Evolutionary conservation across 2,888 invertebrate species (phyloP), one percentile per base, ranked within the genome.

Genomic region (Latheticus oryzae): DNA sequence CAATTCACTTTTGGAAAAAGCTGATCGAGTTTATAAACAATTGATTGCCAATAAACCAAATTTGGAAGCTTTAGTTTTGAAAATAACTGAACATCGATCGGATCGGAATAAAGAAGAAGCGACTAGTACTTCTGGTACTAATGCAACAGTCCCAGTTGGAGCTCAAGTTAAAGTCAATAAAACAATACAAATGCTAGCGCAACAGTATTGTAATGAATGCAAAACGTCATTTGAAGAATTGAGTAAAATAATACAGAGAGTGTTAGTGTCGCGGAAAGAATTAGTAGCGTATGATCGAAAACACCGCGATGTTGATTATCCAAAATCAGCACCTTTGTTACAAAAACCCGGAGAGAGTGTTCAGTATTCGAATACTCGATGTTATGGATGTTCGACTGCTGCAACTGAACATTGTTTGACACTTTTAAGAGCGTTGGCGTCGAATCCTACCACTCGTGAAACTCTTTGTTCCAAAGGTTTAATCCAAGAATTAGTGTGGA

Each of bases 371-470:
- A 78, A 82, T 0, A 88, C 87, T 62, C 85, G 88, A 2, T 94
- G 93, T 76, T 94, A 92, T 77, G 93, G 93, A 0, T 94, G 93
- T 73, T 91, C 95, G 1, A 86, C 93, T 50, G 89, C 97, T 1
- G 93, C 95, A 26, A 93, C 95, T 0, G 95, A 96, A 76, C 96
- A 96, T 76, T 97, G 97, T 76, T 83, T 97, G 17, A 95, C 95
- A 0, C 80, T 97, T 32, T 81, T 97, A 40, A 85, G 95, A 26
- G 96, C 96, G 19, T 83, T 97, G 66, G 95, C 95, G 2, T 91
- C 90, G 3, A 90, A 90, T 70, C 83, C 85, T 1, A 85, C 86
- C 2, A 89, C 92, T 15, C 85, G 93, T 54, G 83, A 88, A 58
- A 84, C 88, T 0, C 81, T 95, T 1, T 93, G 93, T 70, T 85